A percentile compares a stretch with the other conserved stretches of the same genome.
phyloP scores from a whole-genome alignment of 2,797 vertebrate genomes.

The Syngnathus acus region DNA sequence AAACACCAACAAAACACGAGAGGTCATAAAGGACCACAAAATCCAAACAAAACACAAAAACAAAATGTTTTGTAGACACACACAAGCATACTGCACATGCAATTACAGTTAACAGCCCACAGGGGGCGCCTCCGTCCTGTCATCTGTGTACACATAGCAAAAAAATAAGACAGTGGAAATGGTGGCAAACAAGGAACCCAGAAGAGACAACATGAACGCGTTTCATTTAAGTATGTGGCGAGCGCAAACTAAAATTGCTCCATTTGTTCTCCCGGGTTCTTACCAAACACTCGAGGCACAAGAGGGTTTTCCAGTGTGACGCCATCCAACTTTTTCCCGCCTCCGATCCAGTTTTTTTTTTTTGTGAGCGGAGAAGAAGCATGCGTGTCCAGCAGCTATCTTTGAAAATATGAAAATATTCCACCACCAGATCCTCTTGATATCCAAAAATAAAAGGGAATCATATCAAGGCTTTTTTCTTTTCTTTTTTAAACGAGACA shows the following conservation, averaged over 20 bases:
- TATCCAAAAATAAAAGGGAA: constrained; percentile 30
- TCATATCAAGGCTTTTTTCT: constrained; percentile 5
- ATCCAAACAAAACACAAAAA: background rate
- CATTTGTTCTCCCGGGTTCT: constrained; percentile 9
- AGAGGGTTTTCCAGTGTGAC: constrained; percentile 68
- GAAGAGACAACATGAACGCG: background rate
- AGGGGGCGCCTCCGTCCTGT: background rate
- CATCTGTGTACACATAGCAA: constrained; percentile 40
- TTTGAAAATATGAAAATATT: constrained; percentile 13
- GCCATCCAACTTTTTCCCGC: background rate
- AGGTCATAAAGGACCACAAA: background rate
- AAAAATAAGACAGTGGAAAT: constrained; percentile 26
- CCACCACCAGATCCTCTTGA: constrained; percentile 49
- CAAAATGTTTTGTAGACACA: background rate
- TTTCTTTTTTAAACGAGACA: constrained; percentile 11
- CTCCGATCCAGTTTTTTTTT: background rate
- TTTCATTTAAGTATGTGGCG: background rate
- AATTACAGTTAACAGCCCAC: background rate
- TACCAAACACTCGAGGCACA: constrained; percentile 71
- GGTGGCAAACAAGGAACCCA: background rate
- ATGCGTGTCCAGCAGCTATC: background rate
- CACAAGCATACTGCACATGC: constrained; percentile 14
- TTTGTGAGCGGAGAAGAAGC: background rate
- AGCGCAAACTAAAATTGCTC: background rate
- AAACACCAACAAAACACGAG: background rate